Conservation (phyloP, 2,797 vertebrate species). For the Rhabdomys pumilio region DNA sequence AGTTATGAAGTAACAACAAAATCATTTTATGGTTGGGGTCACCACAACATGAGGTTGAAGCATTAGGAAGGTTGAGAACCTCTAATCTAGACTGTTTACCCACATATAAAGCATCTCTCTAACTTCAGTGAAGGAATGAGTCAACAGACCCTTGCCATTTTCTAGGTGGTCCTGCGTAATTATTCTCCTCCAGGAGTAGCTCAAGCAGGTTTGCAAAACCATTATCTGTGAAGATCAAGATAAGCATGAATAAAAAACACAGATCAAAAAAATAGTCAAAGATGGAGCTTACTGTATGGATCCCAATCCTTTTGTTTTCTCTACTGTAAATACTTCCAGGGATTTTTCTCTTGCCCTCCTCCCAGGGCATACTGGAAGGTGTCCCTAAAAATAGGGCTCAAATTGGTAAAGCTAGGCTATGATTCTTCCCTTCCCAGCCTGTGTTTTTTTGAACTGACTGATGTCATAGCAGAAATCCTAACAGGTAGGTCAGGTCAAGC, state of each 20-base stretch:
- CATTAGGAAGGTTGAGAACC: background rate
- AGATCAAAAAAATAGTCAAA: background rate
- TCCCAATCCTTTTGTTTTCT: background rate
- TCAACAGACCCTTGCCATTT: background rate
- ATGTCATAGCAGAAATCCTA: too few species aligned
- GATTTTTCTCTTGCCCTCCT: background rate
- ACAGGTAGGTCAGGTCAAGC: background rate
- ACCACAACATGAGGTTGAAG: background rate
- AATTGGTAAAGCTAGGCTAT: background rate
- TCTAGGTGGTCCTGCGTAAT: background rate
- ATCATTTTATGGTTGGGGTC: background rate
- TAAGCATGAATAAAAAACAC: background rate
- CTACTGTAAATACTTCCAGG: background rate
- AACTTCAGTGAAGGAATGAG: too few species aligned
- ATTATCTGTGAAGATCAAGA: background rate
- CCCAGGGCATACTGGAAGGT: background rate
- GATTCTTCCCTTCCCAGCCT: too few species aligned
- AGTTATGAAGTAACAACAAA: background rate
- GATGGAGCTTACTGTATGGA: too few species aligned
- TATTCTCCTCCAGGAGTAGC: background rate
- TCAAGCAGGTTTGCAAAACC: background rate
- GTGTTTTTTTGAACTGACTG: background rate
- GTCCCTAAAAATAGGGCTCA: background rate
- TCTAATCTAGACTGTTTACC: background rate
- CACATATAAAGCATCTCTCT: background rate